Evolutionary conservation across 1,140 invertebrate genomes (phyloP).

Genomic region (Tigriopus japonicus): DNA sequence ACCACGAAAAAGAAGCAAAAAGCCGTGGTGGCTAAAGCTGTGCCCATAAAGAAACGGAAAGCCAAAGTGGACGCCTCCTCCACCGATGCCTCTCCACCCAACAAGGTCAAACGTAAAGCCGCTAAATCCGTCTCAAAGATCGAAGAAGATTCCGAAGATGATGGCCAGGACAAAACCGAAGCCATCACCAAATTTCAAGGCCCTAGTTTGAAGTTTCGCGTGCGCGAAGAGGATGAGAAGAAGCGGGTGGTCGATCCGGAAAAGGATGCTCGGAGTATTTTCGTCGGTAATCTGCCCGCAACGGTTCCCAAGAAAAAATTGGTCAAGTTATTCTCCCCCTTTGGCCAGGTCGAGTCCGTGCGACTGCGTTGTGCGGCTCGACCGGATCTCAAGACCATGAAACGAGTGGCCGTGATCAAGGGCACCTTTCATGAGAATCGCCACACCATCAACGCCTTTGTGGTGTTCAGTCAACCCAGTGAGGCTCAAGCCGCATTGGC

Average conservation of each 20-base stretch:
- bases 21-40: not conserved
- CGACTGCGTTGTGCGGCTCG: slow-evolving; percentile 10
- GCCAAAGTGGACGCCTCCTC: not conserved
- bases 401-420: slow-evolving; percentile 3
- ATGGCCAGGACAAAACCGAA: not conserved
- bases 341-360: slow-evolving; percentile 5
- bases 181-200: too few relatives aligned
- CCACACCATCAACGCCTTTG: not conserved
- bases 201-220: not conserved
- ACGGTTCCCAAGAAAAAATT: not conserved
- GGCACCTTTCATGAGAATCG: slow-evolving; percentile 6
- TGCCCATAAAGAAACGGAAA: too few relatives aligned
- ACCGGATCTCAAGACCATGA: slow-evolving; percentile 1
- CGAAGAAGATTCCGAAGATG: not conserved
- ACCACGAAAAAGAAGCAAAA: not conserved
- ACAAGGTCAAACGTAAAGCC: too few relatives aligned
- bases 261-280: slow-evolving; percentile 10
- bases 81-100: not conserved
- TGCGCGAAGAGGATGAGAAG: not conserved
- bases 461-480: not conserved
- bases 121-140: not conserved
- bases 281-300: slow-evolving; percentile 9
- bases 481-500: not conserved
- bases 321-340: not conserved
- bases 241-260: not conserved